These are phyloP conservation scores for Mungos mungo DNA, from an alignment of 2,113 vertebrate species.

Conservation along the genomic window DNA sequence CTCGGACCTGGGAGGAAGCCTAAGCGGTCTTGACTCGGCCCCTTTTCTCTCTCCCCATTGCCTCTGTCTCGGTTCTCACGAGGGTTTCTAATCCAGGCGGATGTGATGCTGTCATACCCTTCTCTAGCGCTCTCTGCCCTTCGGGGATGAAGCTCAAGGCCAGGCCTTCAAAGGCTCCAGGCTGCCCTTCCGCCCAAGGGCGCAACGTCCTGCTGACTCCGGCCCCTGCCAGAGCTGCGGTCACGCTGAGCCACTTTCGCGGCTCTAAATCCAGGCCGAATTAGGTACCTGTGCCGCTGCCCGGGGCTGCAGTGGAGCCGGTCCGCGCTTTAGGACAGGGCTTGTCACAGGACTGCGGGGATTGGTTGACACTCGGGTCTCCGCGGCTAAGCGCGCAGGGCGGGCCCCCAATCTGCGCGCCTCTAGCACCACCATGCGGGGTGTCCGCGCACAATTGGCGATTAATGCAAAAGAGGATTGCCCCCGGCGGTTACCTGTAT, in stretches of 20 bases:
- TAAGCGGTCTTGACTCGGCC: too few relatives aligned
- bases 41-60: background rate
- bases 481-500: background rate
- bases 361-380: background rate
- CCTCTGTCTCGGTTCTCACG: background rate
- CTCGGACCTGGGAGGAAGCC: background rate
- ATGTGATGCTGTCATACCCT: background rate
- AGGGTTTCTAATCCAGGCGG: background rate
- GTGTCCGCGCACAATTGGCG: background rate
- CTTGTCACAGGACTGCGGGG: conserved; percentile 3
- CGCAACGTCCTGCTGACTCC: fast-evolving
- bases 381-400: background rate
- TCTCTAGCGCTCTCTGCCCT: background rate
- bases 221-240: background rate
- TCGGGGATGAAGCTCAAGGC: background rate
- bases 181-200: background rate
- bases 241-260: background rate
- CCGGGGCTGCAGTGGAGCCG: fast-evolving
- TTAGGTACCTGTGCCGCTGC: background rate
- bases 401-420: background rate
- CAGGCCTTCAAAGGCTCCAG: background rate
- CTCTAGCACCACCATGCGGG: background rate
- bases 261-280: background rate
- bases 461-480: background rate
- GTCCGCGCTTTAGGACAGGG: background rate